These are phyloP conservation scores for Diacarnus erythraeanus DNA, from an alignment of 37 sponge, comb jelly and placozoan species.

Conservation along the genomic window DNA sequence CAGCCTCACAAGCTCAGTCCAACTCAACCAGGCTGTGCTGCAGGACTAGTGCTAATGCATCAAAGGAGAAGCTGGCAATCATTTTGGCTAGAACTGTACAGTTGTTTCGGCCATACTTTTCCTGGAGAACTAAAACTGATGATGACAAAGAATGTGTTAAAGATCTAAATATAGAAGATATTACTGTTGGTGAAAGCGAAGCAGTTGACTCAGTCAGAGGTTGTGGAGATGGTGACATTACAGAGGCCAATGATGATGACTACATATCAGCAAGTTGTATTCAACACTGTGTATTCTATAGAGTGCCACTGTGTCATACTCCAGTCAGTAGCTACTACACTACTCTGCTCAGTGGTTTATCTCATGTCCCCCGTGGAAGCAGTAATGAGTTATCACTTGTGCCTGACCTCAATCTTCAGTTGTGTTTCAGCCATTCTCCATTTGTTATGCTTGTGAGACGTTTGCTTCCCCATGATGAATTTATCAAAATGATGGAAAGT, in stretches of 20 bases:
- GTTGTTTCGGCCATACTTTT: slow-evolving; percentile 38
- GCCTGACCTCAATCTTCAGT: background rate
- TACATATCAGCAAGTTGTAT: background rate
- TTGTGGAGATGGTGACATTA: background rate
- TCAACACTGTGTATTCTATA: background rate
- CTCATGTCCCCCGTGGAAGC: background rate
- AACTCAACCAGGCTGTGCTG: background rate
- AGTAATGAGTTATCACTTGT: background rate
- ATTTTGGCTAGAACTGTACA: slow-evolving; percentile 22
- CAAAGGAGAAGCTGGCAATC: background rate
- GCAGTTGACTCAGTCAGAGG: no score
- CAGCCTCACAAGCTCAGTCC: background rate
- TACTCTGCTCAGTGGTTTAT: no score
- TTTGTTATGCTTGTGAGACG: slow-evolving; percentile 2
- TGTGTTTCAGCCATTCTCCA: slow-evolving; percentile 17
- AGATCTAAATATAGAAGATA: no score
- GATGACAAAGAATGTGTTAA: background rate
- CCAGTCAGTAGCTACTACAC: background rate
- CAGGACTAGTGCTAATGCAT: background rate
- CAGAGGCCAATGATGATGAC: background rate
- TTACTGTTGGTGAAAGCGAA: no score
- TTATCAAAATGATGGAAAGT: background rate
- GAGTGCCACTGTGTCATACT: no score
- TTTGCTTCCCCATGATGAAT: background rate
- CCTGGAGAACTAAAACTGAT: slow-evolving; percentile 1